Conservation (phyloP, 1,140 invertebrate genomes). For the Melitaea cinxia region DNA sequence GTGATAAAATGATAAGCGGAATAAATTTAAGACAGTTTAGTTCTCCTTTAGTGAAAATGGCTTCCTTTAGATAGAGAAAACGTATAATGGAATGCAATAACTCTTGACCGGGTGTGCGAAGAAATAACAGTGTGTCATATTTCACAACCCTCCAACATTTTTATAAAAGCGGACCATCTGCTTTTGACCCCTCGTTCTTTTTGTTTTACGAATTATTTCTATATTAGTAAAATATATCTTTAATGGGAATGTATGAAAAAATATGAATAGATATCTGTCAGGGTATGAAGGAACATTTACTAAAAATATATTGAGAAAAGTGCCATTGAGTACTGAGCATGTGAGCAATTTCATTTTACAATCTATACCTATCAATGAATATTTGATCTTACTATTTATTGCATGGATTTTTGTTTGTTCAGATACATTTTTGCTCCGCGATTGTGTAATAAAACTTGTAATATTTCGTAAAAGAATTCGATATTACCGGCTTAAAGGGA, state of each 20-base stretch:
- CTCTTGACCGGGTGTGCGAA: conserved; percentile 81
- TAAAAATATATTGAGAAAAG: no score
- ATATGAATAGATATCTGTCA: no score
- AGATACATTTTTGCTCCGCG: not conserved
- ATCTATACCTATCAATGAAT: no score
- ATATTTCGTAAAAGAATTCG: conserved; percentile 25
- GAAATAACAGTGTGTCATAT: conserved; percentile 82
- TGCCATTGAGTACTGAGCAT: no score
- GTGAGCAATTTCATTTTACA: no score
- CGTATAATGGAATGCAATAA: conserved; percentile 82
- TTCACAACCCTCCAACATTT: conserved; percentile 81
- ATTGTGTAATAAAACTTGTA: conserved; percentile 19
- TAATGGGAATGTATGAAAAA: conserved; percentile 2
- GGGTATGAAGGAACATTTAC: not conserved
- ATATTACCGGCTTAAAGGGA: conserved; percentile 34
- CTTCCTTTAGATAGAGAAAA: conserved; percentile 81
- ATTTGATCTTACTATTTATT: no score
- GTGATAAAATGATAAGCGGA: conserved; percentile 73
- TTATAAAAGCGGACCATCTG: conserved; percentile 81
- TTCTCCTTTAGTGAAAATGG: conserved; percentile 78
- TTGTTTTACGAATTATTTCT: conserved; percentile 78
- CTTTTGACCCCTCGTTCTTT: conserved; percentile 81
- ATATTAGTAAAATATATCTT: conserved; percentile 65
- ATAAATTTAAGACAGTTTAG: conserved; percentile 79
- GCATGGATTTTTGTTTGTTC: not conserved